Evolutionary conservation across 1,140 invertebrate species (phyloP), one percentile per base, ranked within the genome.

Genomic region (Penaeus japonicus): DNA sequence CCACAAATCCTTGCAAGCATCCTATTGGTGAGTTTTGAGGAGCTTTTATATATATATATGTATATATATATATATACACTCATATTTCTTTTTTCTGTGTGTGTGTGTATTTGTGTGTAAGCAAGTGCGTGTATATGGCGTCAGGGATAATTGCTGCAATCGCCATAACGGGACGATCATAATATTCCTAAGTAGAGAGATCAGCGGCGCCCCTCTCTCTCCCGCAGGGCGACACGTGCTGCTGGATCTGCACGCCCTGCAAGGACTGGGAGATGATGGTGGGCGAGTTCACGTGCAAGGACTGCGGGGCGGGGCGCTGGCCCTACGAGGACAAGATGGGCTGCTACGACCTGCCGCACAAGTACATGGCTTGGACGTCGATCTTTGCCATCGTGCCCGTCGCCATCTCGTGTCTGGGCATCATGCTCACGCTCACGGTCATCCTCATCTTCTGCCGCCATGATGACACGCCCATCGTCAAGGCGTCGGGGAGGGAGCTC

Each of bases 281-380:
- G 30, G 94, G 95, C 90, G 94, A 95, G 89, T 94, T 93, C 75
- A 93, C 93, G 1, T 95, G 95, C 91, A 91, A 92, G 47, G 93
- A 94, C 87, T 95, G 95, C 92, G 94, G 94, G 17, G 90, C 91
- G 5, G 93, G 93, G 15, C 92, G 93, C 18, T 93, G 92, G 92
- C 94, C 93, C 5, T 91, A 92, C 82, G 77, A 91, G 2, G 91
- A 94, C 91, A 93, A 93, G 89, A 85, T 89, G 39, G 86, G 75
- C 47, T 93, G 93, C 86, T 93, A 91, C 85, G 87, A 90, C 59
- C 91, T 93, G 24, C 91, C 92, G 7, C 92, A 94, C 81, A 93
- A 94, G 90, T 93, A 95, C 91, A 95, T 95, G 93, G 89, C 92
- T 12, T 95, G 94, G 94, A 91, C 93, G 89, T 92, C 93, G 4